phyloP scores from a whole-genome alignment of 2,797 vertebrate species.

The Zalophus californianus region DNA sequence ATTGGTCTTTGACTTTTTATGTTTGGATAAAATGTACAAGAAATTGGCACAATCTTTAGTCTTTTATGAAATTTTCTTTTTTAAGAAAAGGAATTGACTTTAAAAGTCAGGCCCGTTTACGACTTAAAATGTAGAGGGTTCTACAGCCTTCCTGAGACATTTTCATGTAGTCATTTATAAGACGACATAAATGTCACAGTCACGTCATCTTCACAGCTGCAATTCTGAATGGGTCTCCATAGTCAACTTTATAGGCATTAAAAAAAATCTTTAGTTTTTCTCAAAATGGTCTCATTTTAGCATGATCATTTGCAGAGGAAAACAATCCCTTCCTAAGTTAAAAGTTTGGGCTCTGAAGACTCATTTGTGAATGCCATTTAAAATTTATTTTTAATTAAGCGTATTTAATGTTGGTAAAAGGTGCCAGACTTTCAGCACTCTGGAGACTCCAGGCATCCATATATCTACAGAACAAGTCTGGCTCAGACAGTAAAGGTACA shows the following conservation, averaged over 20 bases:
- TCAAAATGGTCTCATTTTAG: slow-evolving; percentile 79
- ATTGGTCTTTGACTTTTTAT: slow-evolving; percentile 47
- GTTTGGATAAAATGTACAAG: slow-evolving; percentile 43
- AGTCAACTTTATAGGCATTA: slow-evolving; percentile 77
- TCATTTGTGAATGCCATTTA: slow-evolving; percentile 82
- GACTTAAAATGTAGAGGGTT: slow-evolving; percentile 67
- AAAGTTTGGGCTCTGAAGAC: slow-evolving; percentile 76
- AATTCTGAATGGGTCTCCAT: slow-evolving; percentile 80
- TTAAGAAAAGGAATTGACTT: slow-evolving; percentile 72
- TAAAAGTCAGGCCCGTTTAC: slow-evolving; percentile 74
- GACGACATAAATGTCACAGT: slow-evolving; percentile 78
- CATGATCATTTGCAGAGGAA: slow-evolving; percentile 79
- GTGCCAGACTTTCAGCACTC: slow-evolving; percentile 78
- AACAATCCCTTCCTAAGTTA: slow-evolving; percentile 79
- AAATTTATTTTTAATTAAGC: slow-evolving; percentile 85
- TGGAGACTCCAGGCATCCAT: slow-evolving; percentile 73
- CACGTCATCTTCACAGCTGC: slow-evolving; percentile 78
- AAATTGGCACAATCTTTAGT: slow-evolving; percentile 62
- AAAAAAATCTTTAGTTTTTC: slow-evolving; percentile 77
- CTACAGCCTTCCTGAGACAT: slow-evolving; percentile 75
- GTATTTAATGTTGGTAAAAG: slow-evolving; percentile 80
- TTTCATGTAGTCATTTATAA: slow-evolving; percentile 78
- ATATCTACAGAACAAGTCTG: slow-evolving; percentile 77
- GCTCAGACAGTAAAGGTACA: slow-evolving; percentile 65
- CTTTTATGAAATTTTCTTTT: slow-evolving; percentile 65